Percentiles rank a stretch among this genome's conserved stretches.
These are phyloP conservation scores for Turnix velox DNA, from an alignment of 2,113 vertebrate genomes.

Conservation along the genomic window DNA sequence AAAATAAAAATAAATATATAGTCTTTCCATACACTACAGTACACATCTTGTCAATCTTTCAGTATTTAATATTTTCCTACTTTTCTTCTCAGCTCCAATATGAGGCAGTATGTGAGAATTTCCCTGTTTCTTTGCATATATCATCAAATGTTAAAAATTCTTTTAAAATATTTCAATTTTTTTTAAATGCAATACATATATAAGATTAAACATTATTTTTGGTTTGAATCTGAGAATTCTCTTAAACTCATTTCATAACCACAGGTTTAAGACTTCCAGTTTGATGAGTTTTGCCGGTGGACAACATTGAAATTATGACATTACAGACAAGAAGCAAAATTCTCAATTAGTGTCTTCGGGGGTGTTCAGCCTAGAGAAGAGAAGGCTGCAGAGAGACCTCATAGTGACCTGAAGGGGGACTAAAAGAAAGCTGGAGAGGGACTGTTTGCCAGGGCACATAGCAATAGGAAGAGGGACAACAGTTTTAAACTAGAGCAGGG, in stretches of 20 bases:
- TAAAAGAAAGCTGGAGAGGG: too few relatives aligned
- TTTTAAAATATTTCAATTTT: neutral
- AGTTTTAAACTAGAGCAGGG: too few relatives aligned
- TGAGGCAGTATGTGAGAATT: neutral
- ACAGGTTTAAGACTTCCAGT: neutral
- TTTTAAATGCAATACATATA: neutral
- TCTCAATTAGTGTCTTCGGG: neutral
- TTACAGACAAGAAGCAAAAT: neutral
- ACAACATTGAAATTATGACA: neutral
- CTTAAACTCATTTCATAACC: neutral
- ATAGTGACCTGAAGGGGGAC: too few relatives aligned
- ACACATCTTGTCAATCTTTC: neutral
- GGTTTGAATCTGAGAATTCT: neutral
- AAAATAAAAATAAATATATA: neutral
- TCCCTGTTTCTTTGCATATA: neutral
- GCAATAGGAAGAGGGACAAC: too few relatives aligned
- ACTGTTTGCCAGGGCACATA: too few relatives aligned
- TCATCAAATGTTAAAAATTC: neutral
- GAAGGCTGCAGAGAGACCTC: too few relatives aligned
- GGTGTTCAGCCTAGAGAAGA: too few relatives aligned
- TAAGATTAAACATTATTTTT: fast-evolving
- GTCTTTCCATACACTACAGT: fast-evolving
- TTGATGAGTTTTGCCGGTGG: neutral
- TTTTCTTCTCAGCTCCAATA: neutral
- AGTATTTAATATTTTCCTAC: neutral